Base-by-base conservation (phyloP, 1,140 invertebrate species). In the Drosophila sechellia region DNA sequence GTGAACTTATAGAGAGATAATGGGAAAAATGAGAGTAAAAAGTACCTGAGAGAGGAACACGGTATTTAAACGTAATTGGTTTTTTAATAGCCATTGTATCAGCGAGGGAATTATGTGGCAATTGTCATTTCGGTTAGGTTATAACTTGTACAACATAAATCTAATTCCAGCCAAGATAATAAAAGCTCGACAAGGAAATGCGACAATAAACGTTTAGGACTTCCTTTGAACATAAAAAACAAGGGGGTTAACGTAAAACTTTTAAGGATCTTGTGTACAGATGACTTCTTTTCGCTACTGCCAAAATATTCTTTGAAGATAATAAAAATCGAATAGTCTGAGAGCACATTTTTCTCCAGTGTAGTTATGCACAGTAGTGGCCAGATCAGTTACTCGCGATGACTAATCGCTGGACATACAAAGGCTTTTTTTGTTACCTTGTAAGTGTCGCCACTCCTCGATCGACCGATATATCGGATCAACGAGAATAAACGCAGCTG, bases 51-150 rank as follows among this genome's bases (percentile, higher is more conserved):
- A 45, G 58, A 22, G 39, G 15, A 61, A 87, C 84, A 87, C 56
- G 84, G 46, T 68, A 77, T 77, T 87, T 89, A 87, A 89, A 73
- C 83, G 84, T 87, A 87, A 87, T 87, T 89, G 84, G 75, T 76
- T 83, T 87, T 87, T 87, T 87, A 87, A 87, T 87, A 87, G 83
- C 59, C 71, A 87, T 87, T 77, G 57, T 87, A 86, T 89, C 83
- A 87, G 75, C 52, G 34, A 46, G 46, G 57, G 79, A 79, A 87
- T 87, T 89, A 87, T 87, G 83, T 83, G 79, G 70, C 84, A 77
- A 89, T 76, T 86, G 81, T 77, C 58, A 64, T 81, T 76, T 60
- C 59, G 34, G 77, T 65, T 70, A 57, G 74, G 53, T 85, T 73
- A 81, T 86, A 69, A 78, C 83, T 87, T 85, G 81, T 85, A 75